A percentile compares a stretch with the other conserved stretches of the same genome.
Conservation (phyloP, 1,140 invertebrate genomes). For the Lepidurus packardi region DNA sequence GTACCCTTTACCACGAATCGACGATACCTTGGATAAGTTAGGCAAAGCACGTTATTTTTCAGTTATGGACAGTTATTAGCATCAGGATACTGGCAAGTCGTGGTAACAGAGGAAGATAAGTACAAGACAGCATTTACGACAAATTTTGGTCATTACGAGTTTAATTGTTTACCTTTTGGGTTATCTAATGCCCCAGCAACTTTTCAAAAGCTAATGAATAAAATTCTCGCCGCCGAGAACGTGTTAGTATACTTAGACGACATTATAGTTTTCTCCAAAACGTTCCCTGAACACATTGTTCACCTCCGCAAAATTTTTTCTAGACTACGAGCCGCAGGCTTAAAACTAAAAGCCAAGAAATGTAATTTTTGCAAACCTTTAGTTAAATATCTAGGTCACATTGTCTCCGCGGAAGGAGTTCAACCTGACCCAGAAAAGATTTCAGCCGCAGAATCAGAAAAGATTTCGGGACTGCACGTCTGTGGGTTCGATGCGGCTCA, state of each 20-base stretch:
- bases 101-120: constrained; percentile 41
- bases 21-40: constrained; percentile 45
- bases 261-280: not conserved
- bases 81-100: constrained; percentile 48
- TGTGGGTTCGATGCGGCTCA: too few relatives aligned
- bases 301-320: constrained; percentile 16
- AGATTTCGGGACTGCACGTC: too few relatives aligned
- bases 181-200: constrained; percentile 44
- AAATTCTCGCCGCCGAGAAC: constrained; percentile 36
- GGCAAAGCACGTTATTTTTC: constrained; percentile 43
- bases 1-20: constrained; percentile 49
- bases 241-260: constrained; percentile 13
- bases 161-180: constrained; percentile 47
- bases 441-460: too few relatives aligned
- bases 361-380: not conserved
- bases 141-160: constrained; percentile 45
- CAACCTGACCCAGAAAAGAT: constrained; percentile 31
- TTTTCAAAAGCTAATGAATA: constrained; percentile 45
- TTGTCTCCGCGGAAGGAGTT: not conserved
- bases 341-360: constrained; percentile 4
- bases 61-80: constrained; percentile 45
- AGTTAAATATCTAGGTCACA: not conserved
- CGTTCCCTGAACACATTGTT: not conserved
- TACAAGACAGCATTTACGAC: constrained; percentile 46
- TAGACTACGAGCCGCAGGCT: not conserved